Evolutionary conservation across 2,888 invertebrate species (phyloP).

Genomic region (Leptinotarsa juncta): DNA sequence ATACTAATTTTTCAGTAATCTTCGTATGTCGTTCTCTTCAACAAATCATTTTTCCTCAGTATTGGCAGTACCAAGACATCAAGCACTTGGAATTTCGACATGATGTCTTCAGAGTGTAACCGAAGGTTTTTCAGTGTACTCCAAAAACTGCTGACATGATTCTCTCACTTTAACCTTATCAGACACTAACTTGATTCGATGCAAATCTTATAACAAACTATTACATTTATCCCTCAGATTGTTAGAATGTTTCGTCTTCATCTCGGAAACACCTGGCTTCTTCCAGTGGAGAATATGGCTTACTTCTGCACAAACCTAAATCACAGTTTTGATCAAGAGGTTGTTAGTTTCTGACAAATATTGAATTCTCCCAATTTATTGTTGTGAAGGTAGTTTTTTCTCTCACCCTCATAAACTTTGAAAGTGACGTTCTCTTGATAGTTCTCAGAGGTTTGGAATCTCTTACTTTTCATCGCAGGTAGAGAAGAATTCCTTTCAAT

Average conservation of each 20-base stretch:
- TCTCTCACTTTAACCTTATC: neutral
- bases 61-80: neutral
- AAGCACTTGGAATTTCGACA: neutral
- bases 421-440: too few relatives aligned
- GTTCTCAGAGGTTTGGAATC: neutral
- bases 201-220: neutral
- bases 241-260: neutral
- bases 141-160: neutral
- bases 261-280: neutral
- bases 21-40: neutral
- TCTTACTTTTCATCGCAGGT: neutral
- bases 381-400: conserved; percentile 43
- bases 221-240: neutral
- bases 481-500: conserved; percentile 25
- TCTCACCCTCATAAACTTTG: too few relatives aligned
- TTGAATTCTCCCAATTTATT: conserved; percentile 42
- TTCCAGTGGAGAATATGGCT: neutral
- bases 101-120: neutral
- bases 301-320: neutral
- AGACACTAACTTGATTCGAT: neutral
- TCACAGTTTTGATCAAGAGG: neutral
- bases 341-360: neutral
- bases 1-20: neutral
- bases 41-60: neutral
- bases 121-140: neutral